Base-by-base conservation (phyloP, 2,113 vertebrate species). In the Helogale parvula region DNA sequence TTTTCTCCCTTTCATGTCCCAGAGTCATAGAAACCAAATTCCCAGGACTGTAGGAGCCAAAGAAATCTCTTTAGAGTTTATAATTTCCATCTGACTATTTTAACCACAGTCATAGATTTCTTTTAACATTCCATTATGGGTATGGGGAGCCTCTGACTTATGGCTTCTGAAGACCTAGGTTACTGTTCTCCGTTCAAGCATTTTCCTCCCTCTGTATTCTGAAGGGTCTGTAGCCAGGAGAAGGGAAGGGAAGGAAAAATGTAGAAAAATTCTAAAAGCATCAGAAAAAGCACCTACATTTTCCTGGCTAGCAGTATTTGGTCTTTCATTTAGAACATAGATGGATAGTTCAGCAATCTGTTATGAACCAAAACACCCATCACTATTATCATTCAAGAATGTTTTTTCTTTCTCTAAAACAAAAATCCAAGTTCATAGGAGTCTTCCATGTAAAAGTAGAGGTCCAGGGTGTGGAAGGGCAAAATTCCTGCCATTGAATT, bases 11-110 rank as follows among this genome's bases (percentile, higher is more conserved):
- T 89, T 89, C n/a, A 83, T 76, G n/a, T 66, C 71, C 69, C 45
- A 83, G 45, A 54, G 11, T 45, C 52, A 15, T 14, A 94, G 65
- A 89, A 94, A 60, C 29, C 47, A 84, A 89, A 90, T 4, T 90
- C 16, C 2, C n/a, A 83, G n/a, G 72, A 47, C 52, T 84, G n/a
- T 66, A n/a, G 29, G 14, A 90, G 79, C 45, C 79, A 76, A 90
- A 66, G 17, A 83, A 84, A 84, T 84, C 15, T 54, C 60, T 84
- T 81, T 57, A 84, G 69, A 82, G 86, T n/a, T 90, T 90, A 76
- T 29, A 68, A 57, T 90, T 95, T 95, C 80, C 80, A 85, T 90
- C 19, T 82, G 41, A 65, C 38, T 76, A 41, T 77, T 95, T 90
- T 50, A 90, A 90, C 68, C 41, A 65, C 10, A 94, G 79, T 83